phyloP scores from a whole-genome alignment of 2,113 vertebrate genomes.

The Scytalopus superciliaris region DNA sequence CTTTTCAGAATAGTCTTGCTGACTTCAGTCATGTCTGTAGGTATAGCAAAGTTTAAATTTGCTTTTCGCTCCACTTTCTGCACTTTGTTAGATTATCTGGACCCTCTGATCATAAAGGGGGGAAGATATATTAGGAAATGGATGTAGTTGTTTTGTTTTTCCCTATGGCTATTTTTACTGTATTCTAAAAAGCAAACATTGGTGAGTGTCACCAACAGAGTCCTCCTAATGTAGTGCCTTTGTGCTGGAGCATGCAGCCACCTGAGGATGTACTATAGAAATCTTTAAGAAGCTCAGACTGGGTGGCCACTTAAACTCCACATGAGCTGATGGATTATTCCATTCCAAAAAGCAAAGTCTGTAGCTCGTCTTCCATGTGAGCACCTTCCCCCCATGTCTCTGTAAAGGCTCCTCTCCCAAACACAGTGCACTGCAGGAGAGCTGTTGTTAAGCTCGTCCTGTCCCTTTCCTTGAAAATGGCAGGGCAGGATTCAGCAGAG shows the following conservation, averaged over 20 bases:
- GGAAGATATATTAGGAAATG: neutral
- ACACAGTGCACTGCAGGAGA: neutral
- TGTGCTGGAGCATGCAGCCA: neutral
- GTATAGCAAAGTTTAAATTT: neutral
- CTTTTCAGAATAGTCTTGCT: neutral
- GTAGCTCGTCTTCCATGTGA: accelerated
- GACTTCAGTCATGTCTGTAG: neutral
- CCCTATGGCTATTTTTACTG: accelerated
- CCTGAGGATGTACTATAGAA: neutral
- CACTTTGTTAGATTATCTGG: neutral
- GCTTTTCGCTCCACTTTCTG: neutral
- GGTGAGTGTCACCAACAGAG: neutral
- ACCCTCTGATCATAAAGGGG: neutral
- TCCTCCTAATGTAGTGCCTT: accelerated
- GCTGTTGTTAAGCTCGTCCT: accelerated
- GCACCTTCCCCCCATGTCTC: accelerated
- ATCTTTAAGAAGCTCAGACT: neutral
- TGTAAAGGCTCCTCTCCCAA: neutral
- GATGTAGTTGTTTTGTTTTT: neutral
- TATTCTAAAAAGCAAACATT: accelerated
- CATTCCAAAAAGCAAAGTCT: neutral
- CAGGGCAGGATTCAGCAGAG: neutral
- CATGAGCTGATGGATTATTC: neutral
- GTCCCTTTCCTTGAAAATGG: neutral
- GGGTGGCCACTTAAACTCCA: accelerated